Conservation (phyloP, 37 sponge, comb jelly and placozoan species). For the Petrosia ficiformis region DNA sequence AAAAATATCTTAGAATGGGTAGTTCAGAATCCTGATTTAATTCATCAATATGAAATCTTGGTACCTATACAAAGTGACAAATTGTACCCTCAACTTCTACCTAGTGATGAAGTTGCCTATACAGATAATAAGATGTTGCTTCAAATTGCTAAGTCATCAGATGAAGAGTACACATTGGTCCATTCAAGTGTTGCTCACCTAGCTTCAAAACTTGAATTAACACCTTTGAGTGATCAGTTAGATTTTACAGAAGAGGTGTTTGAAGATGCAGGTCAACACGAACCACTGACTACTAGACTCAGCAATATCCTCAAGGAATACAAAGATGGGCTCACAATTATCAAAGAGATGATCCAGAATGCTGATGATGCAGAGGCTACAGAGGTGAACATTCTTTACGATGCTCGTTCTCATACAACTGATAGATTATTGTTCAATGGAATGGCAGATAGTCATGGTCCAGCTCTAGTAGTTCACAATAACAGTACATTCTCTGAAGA, state of each 20-base stretch:
- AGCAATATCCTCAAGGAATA: conserved; percentile 70
- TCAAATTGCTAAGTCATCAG: conserved; percentile 6
- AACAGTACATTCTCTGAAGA: conserved; percentile 49
- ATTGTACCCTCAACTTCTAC: conserved; percentile 18
- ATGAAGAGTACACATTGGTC: conserved; percentile 19
- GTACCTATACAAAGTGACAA: conserved; percentile 30
- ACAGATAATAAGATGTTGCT: conserved; percentile 44
- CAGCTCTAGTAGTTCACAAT: conserved; percentile 61
- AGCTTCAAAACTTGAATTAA: conserved; percentile 18
- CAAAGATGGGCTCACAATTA: conserved; percentile 66
- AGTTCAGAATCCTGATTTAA: background rate
- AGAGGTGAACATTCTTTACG: conserved; percentile 57
- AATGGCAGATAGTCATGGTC: conserved; percentile 59
- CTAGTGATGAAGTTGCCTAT: conserved; percentile 26
- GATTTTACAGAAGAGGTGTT: conserved; percentile 49
- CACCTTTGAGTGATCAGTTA: conserved; percentile 31
- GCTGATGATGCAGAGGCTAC: conserved; percentile 85
- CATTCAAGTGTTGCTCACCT: conserved; percentile 23
- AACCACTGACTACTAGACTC: conserved; percentile 53
- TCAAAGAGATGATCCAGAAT: conserved; percentile 79
- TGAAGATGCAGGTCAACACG: conserved; percentile 64
- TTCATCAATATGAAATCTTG: background rate
- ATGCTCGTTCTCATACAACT: conserved; percentile 26
- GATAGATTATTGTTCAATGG: conserved; percentile 42
- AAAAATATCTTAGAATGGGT: background rate